These are phyloP conservation scores for Linepithema humile DNA, from an alignment of 1,140 invertebrate genomes.

Conservation along the genomic window DNA sequence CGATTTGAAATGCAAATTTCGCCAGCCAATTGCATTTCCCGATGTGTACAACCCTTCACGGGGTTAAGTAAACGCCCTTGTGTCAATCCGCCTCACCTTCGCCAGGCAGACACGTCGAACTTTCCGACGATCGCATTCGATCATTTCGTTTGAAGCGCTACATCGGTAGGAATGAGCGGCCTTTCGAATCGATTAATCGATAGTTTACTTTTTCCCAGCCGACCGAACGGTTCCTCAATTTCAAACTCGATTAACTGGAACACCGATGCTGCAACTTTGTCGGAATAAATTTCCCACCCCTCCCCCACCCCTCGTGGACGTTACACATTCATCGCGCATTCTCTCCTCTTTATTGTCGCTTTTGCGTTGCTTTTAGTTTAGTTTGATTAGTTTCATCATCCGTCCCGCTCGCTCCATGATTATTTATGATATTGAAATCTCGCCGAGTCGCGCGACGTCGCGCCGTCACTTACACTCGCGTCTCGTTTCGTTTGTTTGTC, in stretches of 20 bases:
- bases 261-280: background rate
- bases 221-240: background rate
- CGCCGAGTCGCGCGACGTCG: background rate
- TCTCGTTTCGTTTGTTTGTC: background rate
- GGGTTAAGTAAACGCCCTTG: slow-evolving; percentile 16
- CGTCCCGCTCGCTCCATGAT: background rate
- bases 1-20: slow-evolving; percentile 68
- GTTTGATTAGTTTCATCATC: background rate
- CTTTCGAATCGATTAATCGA: background rate
- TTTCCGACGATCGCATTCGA: slow-evolving; percentile 27
- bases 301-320: no score
- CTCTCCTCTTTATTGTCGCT: background rate
- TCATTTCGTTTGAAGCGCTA: background rate
- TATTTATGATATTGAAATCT: background rate
- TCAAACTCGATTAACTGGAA: background rate
- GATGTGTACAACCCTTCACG: background rate
- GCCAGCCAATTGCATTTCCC: slow-evolving; percentile 40
- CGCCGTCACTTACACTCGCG: background rate
- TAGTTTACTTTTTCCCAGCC: background rate
- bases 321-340: no score
- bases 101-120: slow-evolving; percentile 15
- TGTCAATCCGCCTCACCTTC: slow-evolving; percentile 53
- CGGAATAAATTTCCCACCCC: no score
- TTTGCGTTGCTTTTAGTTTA: background rate
- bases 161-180: background rate